phyloP scores from a whole-genome alignment of 2,113 vertebrate species.

The Perca fluviatilis region DNA sequence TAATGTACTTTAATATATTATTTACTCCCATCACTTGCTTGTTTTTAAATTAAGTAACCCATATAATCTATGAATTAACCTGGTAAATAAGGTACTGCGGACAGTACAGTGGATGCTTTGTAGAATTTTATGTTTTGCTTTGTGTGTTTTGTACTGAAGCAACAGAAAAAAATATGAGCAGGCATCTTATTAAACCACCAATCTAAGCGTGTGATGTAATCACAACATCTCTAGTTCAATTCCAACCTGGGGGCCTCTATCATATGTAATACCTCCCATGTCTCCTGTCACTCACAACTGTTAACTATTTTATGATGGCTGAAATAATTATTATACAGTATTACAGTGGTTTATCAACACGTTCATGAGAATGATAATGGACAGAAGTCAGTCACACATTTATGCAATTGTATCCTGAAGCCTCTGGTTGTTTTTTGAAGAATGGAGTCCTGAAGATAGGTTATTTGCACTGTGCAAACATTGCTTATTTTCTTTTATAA shows the following conservation, averaged over 20 bases:
- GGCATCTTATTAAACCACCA: not conserved
- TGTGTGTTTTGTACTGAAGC: not conserved
- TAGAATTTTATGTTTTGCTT: not conserved
- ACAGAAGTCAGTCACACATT: slow-evolving; percentile 18
- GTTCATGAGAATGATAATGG: not conserved
- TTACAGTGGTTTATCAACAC: not conserved
- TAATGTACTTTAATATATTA: slow-evolving; percentile 3
- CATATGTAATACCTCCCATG: not conserved
- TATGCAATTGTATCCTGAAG: slow-evolving; percentile 1
- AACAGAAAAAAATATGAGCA: not conserved
- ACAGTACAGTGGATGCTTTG: not conserved
- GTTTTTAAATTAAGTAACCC: not conserved
- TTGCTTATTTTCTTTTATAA: not conserved
- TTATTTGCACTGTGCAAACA: not conserved
- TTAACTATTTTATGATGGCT: not conserved
- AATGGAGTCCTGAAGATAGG: not conserved
- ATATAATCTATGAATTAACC: slow-evolving; percentile 8
- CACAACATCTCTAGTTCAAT: not conserved
- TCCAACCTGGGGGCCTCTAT: not conserved
- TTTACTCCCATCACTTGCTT: not conserved
- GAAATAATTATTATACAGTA: not conserved
- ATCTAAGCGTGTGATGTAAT: not conserved
- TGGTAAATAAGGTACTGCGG: not conserved
- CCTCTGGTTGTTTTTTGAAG: not conserved
- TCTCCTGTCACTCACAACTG: slow-evolving; percentile 3